These are phyloP conservation scores for Schrankia costaestrigalis DNA, from an alignment of 2,888 invertebrate species.

Conservation along the genomic window DNA sequence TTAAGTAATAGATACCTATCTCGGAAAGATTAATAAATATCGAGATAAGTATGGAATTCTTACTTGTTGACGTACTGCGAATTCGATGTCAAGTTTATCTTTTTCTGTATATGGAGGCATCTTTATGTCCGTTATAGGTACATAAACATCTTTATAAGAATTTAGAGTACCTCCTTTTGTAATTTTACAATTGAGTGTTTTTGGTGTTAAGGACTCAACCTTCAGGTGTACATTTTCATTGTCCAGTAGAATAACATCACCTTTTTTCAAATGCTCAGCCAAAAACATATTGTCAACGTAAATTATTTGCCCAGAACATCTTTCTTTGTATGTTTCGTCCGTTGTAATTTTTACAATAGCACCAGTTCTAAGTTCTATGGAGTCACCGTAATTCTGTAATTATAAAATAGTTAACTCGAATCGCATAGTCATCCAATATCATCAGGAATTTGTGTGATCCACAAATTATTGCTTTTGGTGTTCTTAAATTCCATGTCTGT, in stretches of 20 bases:
- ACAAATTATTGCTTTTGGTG: no score
- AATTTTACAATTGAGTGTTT: conserved; percentile 65
- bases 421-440: no score
- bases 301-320: conserved; percentile 76
- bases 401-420: background rate
- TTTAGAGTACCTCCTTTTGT: conserved; percentile 63
- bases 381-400: conserved; percentile 56
- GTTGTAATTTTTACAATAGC: conserved; percentile 75
- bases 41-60: background rate
- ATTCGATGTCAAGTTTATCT: conserved; percentile 56
- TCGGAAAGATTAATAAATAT: conserved; percentile 1
- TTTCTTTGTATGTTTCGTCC: conserved; percentile 78
- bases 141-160: conserved; percentile 65
- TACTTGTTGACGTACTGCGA: conserved; percentile 51
- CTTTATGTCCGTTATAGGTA: conserved; percentile 59
- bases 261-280: conserved; percentile 71
- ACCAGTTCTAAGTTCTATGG: conserved; percentile 62
- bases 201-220: conserved; percentile 76
- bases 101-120: conserved; percentile 64
- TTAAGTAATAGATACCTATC: no score
- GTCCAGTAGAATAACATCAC: conserved; percentile 70
- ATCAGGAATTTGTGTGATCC: no score
- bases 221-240: conserved; percentile 89
- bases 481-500: no score
- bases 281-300: conserved; percentile 79